These are phyloP conservation scores for Amiota mariae DNA, from an alignment of 2,888 invertebrate species.

Conservation along the genomic window DNA sequence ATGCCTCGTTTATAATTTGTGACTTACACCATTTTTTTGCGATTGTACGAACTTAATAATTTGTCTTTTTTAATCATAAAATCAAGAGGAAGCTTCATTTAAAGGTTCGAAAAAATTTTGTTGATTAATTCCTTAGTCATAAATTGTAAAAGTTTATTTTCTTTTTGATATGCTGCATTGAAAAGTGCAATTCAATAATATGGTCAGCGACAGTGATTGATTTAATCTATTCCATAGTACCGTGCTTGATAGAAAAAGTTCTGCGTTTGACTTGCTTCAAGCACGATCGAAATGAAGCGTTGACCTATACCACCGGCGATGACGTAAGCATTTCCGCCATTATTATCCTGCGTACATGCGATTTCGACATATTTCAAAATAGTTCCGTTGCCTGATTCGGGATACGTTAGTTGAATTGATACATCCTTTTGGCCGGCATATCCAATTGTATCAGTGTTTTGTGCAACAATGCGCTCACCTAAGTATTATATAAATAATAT, in stretches of 20 bases:
- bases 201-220: no score
- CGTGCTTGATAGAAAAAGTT: constrained; percentile 66
- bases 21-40: no score
- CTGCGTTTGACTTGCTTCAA: constrained; percentile 67
- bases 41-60: no score
- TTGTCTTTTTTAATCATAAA: no score
- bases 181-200: no score
- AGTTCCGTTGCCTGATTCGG: constrained; percentile 60
- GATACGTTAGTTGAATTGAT: constrained; percentile 67
- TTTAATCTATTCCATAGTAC: constrained; percentile 60
- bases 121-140: no score
- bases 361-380: constrained; percentile 67
- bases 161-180: no score
- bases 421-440: constrained; percentile 65
- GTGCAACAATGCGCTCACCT: constrained; percentile 68
- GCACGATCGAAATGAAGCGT: constrained; percentile 64
- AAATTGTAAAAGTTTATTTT: no score
- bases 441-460: constrained; percentile 58
- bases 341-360: constrained; percentile 61
- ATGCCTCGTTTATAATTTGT: no score
- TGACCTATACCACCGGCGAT: constrained; percentile 71
- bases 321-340: constrained; percentile 69
- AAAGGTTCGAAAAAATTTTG: no score
- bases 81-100: no score
- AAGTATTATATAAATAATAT: constrained; percentile 38